Evolutionary conservation across 2,888 invertebrate genomes (phyloP), one percentile per base, ranked within the genome.

Genomic region (Amiota mariae): DNA sequence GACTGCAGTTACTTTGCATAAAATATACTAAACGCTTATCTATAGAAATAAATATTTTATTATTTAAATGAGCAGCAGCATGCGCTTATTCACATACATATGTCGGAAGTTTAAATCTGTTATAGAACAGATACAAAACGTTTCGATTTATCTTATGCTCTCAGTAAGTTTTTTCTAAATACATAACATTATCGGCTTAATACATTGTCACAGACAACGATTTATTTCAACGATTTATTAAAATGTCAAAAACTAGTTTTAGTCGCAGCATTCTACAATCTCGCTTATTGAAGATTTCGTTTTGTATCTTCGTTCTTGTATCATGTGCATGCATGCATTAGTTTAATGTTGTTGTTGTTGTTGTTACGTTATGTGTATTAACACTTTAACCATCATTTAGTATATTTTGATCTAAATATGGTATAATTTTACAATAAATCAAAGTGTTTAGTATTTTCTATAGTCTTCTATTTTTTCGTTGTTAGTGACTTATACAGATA

Each of bases 391-490:
- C 66, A 66, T 72, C 72, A 77, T 71, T 73, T 76, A 71, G 72
- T 72, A 74, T 82, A 85, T 86, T 85, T 83, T 80, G 86, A 86
- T 86, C 81, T 84, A 85, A 84, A 84, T 84, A 78, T 86, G 80
- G 82, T 82, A 85, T 85, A 85, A 85, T 87, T 84, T 85, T 64
- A 76, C 82, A 78, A 85, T 85, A 85, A 85, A 85, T 85, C 85
- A 85, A 78, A 78, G 82, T 71, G 72, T 73, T 57, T 63, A 68
- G 20, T 36, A 61, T 71, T 51, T 61, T 59, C 36, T 24, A 24
- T 24, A 24, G 24, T 1, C 24, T 24, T 3, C 3, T 24, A 2
- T 56, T 11, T 54, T 15, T n/a, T 48, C 13, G 2, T 11, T 47
- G 48, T 48, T 12, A 11, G n/a, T 24, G 11, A 24, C 63, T 2